phyloP scores from a whole-genome alignment of 92 coral and sea anemone species.

The Siderastrea radians region DNA sequence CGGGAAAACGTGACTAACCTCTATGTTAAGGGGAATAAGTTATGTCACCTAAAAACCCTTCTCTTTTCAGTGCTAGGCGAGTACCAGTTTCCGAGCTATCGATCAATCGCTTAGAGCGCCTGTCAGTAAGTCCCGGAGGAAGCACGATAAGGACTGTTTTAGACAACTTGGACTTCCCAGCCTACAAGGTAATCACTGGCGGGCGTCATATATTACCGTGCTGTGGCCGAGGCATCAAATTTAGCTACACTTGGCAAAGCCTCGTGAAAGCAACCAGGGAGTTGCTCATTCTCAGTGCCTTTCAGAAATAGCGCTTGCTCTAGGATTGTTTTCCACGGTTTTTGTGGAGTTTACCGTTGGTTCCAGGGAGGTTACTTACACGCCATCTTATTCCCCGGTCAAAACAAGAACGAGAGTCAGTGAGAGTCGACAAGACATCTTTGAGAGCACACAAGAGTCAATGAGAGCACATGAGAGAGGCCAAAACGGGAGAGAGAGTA shows the following conservation, averaged over 20 bases:
- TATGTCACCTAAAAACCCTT: neutral
- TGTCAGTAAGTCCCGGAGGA: slow-evolving; percentile 74
- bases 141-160: slow-evolving; percentile 67
- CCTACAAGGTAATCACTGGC: slow-evolving; percentile 78
- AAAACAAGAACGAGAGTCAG: too few species aligned
- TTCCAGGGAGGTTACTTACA: too few species aligned
- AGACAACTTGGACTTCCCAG: slow-evolving; percentile 79
- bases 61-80: slow-evolving; percentile 62
- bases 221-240: too few species aligned
- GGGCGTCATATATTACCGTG: neutral
- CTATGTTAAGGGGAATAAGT: neutral
- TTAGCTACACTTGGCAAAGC: too few species aligned
- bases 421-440: too few species aligned
- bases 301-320: neutral
- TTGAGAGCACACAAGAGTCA: too few species aligned
- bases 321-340: neutral
- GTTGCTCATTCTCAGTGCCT: neutral
- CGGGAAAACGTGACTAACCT: neutral
- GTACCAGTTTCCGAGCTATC: slow-evolving; percentile 85
- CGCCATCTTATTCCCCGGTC: too few species aligned
- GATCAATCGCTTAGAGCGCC: slow-evolving; percentile 85
- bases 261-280: too few species aligned
- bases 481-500: too few species aligned
- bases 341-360: too few species aligned
- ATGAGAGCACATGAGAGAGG: too few species aligned